Base-by-base conservation (phyloP, 2,113 vertebrate genomes). In the Halichoeres trimaculatus region DNA sequence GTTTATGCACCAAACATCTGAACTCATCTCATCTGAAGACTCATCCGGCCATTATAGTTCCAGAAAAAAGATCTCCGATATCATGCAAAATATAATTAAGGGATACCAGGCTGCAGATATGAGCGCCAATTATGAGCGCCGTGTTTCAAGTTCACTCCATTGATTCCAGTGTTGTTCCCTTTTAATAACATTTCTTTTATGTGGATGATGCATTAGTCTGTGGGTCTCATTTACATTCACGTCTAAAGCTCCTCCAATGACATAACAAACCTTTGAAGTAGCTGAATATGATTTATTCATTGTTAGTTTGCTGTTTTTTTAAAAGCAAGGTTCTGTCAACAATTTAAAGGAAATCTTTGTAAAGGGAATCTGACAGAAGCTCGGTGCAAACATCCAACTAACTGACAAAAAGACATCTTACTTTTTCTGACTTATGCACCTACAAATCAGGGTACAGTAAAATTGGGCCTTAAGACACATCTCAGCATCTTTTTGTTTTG, bases 211-310 rank as follows among this genome's bases (percentile, higher is more conserved):
- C 87, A 83, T 90, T 76, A 84, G 83, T 50, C 68, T 20, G 41
- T 30, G 35, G 23, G 91, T 93, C 95, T 96, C 95, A 97, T 97
- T 96, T 96, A 95, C 95, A 97, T 96, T 95, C 96, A 94, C 93
- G 93, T 93, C 89, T 90, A 95, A 95, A 95, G 95, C 95, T 63
- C 11, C 55, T 93, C 94, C 95, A 85, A 85, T 66, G 75, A 74
- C 66, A 60, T n/a, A 20, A 82, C 71, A 68, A 81, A 83, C 80
- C 88, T 88, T 90, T 89, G 87, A 90, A 85, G 85, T 61, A 67
- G 58, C 56, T 75, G 69, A 82, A 85, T 83, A 75, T 81, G 69
- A 81, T 86, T 86, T 72, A 74, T 79, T 78, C 53, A 75, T 87
- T 30, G 72, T 84, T 54, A 58, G 58, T 70, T 45, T 12, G 62